Evolutionary conservation across 23 tunicate species (phyloP), one percentile per base, ranked within the genome.

Genomic region (Trididemnum clinides): DNA sequence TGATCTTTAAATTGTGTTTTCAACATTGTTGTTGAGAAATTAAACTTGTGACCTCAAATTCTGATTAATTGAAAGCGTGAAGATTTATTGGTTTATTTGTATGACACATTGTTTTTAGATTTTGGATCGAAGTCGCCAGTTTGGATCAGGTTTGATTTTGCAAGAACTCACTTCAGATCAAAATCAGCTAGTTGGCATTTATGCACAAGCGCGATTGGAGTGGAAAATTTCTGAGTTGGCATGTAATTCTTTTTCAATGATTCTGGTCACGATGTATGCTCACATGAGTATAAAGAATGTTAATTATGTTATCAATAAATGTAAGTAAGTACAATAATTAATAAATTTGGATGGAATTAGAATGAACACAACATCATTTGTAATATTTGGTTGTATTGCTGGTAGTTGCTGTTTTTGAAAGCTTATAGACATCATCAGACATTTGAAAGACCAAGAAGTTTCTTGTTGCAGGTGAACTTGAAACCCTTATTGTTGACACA

Each of bases 201-300:
- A 32, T 59, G 28, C 74, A 6, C 77, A 78, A 57, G 77, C 76
- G 57, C 32, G 85, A 33, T 10, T 77, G 26, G 83, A 50, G 27
- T 85, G 89, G 89, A 15, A 59, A 34, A 72, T 85, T 15, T 22
- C 51, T 27, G 89, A 85, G 20, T 72, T 51, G 19, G 84, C 71
- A 2, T 85, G 89, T 51, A 78, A 81, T 34, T 54, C 64, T 7
- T 85, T 51, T 30, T 85, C 89, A 12, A 85, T 85, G 89, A 84
- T 77, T 6, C 29, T 57, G 15, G 89, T 85, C 29, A 82, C 89
- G 18, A 33, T 85, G 29, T 85, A 85, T 39, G 89, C 76, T 64
- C 44, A 84, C 2, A 30, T 85, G 39, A 84, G 89, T 2, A 73
- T 73, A 34, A 57, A 85, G 28, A 37, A 84, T 2, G 33, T 85